Conservation (phyloP, 1,140 invertebrate species). For the Procambarus virginalis region DNA sequence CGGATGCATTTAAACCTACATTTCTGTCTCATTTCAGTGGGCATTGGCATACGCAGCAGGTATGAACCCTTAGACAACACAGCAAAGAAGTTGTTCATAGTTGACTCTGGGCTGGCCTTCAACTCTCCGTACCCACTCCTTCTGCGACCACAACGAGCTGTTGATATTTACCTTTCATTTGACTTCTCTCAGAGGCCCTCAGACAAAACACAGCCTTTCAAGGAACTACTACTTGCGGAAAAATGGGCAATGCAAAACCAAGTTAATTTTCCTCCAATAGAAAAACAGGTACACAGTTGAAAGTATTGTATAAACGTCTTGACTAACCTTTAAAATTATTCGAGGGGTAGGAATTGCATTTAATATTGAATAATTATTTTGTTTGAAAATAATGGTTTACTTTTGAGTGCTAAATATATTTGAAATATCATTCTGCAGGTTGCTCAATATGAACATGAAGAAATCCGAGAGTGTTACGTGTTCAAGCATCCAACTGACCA, state of each 20-base stretch:
- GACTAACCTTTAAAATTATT: too few relatives aligned
- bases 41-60: conserved; percentile 58
- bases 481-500: conserved; percentile 75
- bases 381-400: too few relatives aligned
- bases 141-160: conserved; percentile 75
- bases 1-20: conserved; percentile 3
- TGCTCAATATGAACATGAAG: conserved; percentile 72
- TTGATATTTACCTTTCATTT: conserved; percentile 76
- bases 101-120: conserved; percentile 77
- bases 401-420: not conserved
- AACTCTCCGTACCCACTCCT: conserved; percentile 77
- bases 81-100: conserved; percentile 76
- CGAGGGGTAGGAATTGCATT: too few relatives aligned
- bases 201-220: conserved; percentile 75
- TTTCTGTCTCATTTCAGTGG: conserved; percentile 54
- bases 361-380: too few relatives aligned
- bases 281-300: conserved; percentile 72
- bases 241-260: conserved; percentile 76
- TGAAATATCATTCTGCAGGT: not conserved
- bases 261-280: conserved; percentile 76
- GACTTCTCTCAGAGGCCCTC: conserved; percentile 76
- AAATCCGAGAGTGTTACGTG: conserved; percentile 75
- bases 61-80: conserved; percentile 72
- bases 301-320: not conserved
- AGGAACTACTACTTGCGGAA: conserved; percentile 76